A percentile compares a stretch with the other conserved stretches of the same genome.
Conservation (phyloP, 2,888 invertebrate species). For the Papilio demoleus region DNA sequence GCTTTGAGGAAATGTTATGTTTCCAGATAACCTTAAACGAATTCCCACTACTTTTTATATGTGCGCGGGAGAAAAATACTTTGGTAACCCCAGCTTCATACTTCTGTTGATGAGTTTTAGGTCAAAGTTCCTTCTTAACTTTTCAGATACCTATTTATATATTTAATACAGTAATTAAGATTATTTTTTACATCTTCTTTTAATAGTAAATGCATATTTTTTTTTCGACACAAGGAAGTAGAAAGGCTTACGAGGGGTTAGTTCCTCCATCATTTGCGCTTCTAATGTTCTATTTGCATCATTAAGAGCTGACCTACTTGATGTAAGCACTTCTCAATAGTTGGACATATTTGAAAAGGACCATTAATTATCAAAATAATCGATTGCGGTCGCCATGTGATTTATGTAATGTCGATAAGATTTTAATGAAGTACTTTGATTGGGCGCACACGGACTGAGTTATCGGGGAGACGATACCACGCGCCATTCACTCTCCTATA, state of each 20-base stretch:
- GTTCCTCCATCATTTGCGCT: background rate
- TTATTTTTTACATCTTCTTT: no score
- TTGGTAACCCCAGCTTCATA: background rate
- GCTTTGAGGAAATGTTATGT: no score
- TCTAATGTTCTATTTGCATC: background rate
- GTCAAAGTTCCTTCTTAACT: background rate
- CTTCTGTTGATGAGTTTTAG: background rate
- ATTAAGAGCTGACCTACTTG: background rate
- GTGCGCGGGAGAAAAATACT: no score
- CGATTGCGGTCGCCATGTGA: slow-evolving; percentile 81
- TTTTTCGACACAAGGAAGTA: no score
- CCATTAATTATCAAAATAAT: slow-evolving; percentile 83
- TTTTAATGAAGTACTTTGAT: slow-evolving; percentile 84
- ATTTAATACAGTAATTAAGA: no score
- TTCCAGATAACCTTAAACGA: no score
- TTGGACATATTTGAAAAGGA: slow-evolving; percentile 76
- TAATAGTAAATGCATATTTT: no score
- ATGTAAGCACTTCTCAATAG: slow-evolving; percentile 61
- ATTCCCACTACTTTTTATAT: no score
- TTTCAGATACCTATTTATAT: background rate
- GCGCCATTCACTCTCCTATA: slow-evolving; percentile 75
- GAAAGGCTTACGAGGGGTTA: no score
- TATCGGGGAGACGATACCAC: slow-evolving; percentile 74
- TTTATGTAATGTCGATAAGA: slow-evolving; percentile 83
- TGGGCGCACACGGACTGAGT: slow-evolving; percentile 78